Base-by-base conservation (phyloP, 2,113 vertebrate species). In the Sylvia atricapilla region DNA sequence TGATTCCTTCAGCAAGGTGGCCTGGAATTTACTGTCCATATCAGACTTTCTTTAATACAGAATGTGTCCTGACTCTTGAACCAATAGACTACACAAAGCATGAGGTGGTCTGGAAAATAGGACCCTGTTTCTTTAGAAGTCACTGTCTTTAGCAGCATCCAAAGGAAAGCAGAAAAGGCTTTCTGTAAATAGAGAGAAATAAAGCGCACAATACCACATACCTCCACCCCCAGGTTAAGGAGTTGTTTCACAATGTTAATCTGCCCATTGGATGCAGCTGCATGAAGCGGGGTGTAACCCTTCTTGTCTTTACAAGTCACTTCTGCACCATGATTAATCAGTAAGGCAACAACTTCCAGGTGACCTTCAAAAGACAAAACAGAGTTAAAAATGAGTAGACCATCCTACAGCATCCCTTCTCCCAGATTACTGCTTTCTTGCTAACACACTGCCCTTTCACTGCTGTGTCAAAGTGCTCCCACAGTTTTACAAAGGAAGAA, bases 271-370 rank as follows among this genome's bases (percentile, higher is more conserved):
- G 99, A 99, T 66, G 99, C 99, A 3, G 99, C 99, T 2, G 99
- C 98, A 28, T 99, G 99, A 27, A 99, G 98, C 1, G 99, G 98
- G 8, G 99, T 99, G 97, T 99, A 99, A 35, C 99, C 99, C 41
- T 99, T 98, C 97, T 99, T 99, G 97, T 99, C 99, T 94, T 99
- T 99, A 91, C 98, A 99, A 87, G 98, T 98, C 92, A 99, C 97
- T 97, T 99, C 99, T 3, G 99, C 99, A 18, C 99, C 99, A 21
- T 99, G 99, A 91, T 97, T 99, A 95, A 99, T 98, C 95, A 99
- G 97, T 96, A 99, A 97, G 58, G 98, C 98, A 96, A 99, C 99
- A 33, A 99, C 98, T 6, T 99, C 99, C 98, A 99, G 96, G 95
- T 99, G 99, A 90, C 99, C 99, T 99, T 96, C 35, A 94, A 70